These are phyloP conservation scores for Bacillus rossius DNA, from an alignment of 1,140 invertebrate genomes.

Conservation along the genomic window DNA sequence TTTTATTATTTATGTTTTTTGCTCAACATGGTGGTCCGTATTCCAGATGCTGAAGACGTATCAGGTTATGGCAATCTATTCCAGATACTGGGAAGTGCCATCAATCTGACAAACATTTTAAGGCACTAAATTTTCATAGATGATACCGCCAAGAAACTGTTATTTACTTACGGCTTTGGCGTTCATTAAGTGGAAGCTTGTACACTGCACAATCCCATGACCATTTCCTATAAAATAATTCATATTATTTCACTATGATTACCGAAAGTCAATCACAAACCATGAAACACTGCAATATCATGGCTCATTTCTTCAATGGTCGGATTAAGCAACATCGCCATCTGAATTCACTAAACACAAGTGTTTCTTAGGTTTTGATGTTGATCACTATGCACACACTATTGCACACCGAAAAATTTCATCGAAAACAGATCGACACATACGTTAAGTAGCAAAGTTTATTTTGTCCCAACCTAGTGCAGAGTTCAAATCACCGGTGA, in stretches of 20 bases:
- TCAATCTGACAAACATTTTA: background rate
- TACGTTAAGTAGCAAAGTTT: slow-evolving; percentile 54
- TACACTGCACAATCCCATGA: no score
- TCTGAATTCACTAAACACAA: no score
- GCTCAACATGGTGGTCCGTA: background rate
- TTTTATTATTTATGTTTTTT: background rate
- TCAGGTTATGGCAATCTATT: background rate
- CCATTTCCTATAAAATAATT: no score
- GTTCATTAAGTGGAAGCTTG: no score
- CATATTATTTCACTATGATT: no score
- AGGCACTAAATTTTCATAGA: background rate
- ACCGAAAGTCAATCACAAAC: no score
- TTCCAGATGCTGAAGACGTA: background rate
- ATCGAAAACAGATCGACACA: background rate
- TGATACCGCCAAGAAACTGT: background rate
- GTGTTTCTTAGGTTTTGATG: no score
- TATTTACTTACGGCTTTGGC: background rate
- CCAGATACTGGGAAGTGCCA: background rate
- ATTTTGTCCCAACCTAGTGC: slow-evolving; percentile 53
- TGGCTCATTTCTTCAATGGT: no score
- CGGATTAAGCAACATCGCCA: no score
- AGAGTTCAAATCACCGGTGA: slow-evolving; percentile 47
- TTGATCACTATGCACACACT: no score
- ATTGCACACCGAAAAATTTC: no score
- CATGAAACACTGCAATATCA: no score